Evolutionary conservation across 2,113 vertebrate species (phyloP).

Genomic region (Brienomyrus longianalis): DNA sequence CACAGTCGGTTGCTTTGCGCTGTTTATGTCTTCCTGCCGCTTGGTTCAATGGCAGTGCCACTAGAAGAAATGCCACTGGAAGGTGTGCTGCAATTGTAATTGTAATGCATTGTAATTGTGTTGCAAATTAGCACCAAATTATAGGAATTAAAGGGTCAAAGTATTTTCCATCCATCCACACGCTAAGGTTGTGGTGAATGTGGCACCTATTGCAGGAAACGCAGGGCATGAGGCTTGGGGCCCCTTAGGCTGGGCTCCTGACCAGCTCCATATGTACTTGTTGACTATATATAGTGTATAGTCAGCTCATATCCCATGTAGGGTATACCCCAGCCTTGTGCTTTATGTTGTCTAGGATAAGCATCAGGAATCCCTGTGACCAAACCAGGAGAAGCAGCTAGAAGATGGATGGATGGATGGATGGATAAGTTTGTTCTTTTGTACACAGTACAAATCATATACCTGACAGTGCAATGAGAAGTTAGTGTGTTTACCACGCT

Average conservation of each 20-base stretch:
- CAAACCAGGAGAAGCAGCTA: background rate
- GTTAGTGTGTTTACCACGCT: background rate
- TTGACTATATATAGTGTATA: background rate
- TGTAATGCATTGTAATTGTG: background rate
- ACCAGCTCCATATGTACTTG: background rate
- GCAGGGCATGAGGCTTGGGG: background rate
- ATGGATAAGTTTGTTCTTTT: background rate
- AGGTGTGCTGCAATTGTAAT: background rate
- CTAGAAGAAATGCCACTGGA: background rate
- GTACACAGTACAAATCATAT: background rate
- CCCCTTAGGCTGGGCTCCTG: background rate
- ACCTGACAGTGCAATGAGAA: background rate
- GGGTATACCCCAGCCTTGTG: background rate
- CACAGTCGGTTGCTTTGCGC: background rate
- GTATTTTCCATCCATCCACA: background rate
- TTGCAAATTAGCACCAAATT: background rate
- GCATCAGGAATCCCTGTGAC: background rate
- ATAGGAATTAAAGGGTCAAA: background rate
- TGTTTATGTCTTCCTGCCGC: background rate
- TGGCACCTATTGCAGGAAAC: background rate
- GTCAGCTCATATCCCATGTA: background rate
- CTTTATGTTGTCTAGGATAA: background rate
- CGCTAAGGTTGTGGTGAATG: background rate
- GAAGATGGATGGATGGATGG: background rate
- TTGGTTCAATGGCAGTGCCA: background rate